Evolutionary conservation across 1,140 invertebrate genomes (phyloP).

Genomic region (Calephelis virginiensis): DNA sequence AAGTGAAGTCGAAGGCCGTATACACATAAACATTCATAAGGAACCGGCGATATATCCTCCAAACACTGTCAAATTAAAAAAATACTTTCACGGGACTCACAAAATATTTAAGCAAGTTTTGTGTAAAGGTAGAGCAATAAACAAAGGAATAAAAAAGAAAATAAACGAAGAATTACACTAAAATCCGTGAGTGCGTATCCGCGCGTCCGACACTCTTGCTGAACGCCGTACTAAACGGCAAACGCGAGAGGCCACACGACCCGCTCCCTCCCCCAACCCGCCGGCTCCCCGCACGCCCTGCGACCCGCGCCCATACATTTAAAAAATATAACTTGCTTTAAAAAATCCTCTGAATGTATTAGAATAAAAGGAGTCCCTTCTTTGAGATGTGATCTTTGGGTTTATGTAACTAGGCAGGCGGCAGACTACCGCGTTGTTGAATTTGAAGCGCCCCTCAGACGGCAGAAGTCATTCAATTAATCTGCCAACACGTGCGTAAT

Average conservation of each 20-base stretch:
- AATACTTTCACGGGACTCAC: constrained; percentile 52
- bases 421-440: too few species aligned
- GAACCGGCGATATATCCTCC: constrained; percentile 69
- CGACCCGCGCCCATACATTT: constrained; percentile 59
- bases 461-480: constrained; percentile 62
- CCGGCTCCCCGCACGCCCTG: constrained; percentile 53
- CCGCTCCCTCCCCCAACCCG: constrained; percentile 57
- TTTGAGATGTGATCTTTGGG: constrained; percentile 8
- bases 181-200: constrained; percentile 69
- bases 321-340: constrained; percentile 51
- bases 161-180: constrained; percentile 74
- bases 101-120: not conserved
- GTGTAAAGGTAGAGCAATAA: constrained; percentile 49
- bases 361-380: constrained; percentile 1
- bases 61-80: constrained; percentile 72
- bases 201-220: constrained; percentile 74
- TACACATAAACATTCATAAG: constrained; percentile 70
- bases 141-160: constrained; percentile 78
- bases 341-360: constrained; percentile 44
- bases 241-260: constrained; percentile 70
- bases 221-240: constrained; percentile 67
- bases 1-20: constrained; percentile 59
- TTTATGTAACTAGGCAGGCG: not conserved
- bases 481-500: constrained; percentile 66
- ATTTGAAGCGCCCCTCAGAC: constrained; percentile 22